These are phyloP conservation scores for Dolichallabes microphthalmus DNA, from an alignment of 2,113 vertebrate genomes.

Conservation along the genomic window DNA sequence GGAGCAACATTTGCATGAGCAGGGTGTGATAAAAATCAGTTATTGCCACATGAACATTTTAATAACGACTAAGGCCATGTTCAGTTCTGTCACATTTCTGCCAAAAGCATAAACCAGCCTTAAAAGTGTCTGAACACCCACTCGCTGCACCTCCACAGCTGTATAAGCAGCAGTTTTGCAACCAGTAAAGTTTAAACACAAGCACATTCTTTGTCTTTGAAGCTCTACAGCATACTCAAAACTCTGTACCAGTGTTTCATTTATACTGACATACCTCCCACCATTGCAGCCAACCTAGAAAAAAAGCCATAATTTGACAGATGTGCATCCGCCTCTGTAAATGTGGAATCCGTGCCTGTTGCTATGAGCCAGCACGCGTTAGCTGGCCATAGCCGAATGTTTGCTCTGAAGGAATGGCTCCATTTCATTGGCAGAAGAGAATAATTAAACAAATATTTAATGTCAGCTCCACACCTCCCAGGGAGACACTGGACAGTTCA, in stretches of 20 bases:
- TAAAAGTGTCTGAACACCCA: background rate
- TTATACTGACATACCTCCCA: background rate
- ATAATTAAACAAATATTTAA: slow-evolving; percentile 53
- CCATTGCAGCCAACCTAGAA: background rate
- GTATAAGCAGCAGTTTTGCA: background rate
- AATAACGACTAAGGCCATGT: background rate
- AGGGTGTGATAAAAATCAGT: background rate
- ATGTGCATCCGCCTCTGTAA: background rate
- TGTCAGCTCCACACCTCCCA: slow-evolving; percentile 35
- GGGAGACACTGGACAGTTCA: slow-evolving; percentile 31
- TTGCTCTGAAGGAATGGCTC: slow-evolving; percentile 29
- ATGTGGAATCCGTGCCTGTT: background rate
- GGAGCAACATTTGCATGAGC: background rate
- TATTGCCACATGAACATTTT: background rate
- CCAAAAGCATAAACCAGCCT: background rate
- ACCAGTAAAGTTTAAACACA: slow-evolving; percentile 18
- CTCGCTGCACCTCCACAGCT: slow-evolving; percentile 1
- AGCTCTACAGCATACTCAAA: background rate
- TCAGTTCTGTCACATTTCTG: background rate
- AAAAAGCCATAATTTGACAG: background rate
- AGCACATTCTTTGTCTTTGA: background rate
- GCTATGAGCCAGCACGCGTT: slow-evolving; percentile 6
- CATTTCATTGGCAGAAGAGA: slow-evolving; percentile 36
- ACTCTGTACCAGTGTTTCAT: background rate
- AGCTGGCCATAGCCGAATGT: slow-evolving; percentile 3